These are phyloP conservation scores for Dicyrtoma fusca DNA, from an alignment of 2,888 invertebrate genomes.

Conservation along the genomic window DNA sequence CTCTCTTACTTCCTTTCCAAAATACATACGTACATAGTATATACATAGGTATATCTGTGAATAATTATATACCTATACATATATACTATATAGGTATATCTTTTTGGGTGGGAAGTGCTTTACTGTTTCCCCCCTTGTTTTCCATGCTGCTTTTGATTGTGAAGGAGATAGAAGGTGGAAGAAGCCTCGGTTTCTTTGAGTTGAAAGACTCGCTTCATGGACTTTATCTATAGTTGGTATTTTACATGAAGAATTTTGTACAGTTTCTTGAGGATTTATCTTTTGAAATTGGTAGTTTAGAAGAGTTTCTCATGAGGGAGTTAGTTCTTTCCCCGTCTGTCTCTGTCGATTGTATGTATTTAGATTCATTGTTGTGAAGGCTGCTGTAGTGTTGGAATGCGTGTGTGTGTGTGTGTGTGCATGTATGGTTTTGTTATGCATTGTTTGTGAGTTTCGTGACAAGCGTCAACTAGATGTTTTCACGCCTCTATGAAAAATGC, in stretches of 20 bases:
- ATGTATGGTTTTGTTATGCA: too few relatives aligned
- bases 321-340: background rate
- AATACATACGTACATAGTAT: background rate
- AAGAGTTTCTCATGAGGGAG: background rate
- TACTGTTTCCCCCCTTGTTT: too few relatives aligned
- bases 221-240: background rate
- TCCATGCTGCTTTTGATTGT: too few relatives aligned
- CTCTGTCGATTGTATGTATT: background rate
- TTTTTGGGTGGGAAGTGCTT: too few relatives aligned
- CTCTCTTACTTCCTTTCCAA: background rate
- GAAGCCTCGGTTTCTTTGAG: background rate
- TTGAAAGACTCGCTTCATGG: background rate
- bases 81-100: too few relatives aligned
- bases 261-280: constrained; percentile 18
- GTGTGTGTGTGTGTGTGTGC: too few relatives aligned
- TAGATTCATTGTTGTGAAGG: background rate
- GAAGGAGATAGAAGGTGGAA: background rate
- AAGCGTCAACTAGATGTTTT: constrained; percentile 19
- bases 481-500: constrained; percentile 12
- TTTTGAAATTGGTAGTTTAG: constrained; percentile 3
- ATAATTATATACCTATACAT: too few relatives aligned
- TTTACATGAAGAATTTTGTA: constrained; percentile 3
- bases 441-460: constrained; percentile 18
- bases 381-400: too few relatives aligned
- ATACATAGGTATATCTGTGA: too few relatives aligned